Base-by-base conservation (phyloP, 2,113 vertebrate species). In the Perca flavescens region DNA sequence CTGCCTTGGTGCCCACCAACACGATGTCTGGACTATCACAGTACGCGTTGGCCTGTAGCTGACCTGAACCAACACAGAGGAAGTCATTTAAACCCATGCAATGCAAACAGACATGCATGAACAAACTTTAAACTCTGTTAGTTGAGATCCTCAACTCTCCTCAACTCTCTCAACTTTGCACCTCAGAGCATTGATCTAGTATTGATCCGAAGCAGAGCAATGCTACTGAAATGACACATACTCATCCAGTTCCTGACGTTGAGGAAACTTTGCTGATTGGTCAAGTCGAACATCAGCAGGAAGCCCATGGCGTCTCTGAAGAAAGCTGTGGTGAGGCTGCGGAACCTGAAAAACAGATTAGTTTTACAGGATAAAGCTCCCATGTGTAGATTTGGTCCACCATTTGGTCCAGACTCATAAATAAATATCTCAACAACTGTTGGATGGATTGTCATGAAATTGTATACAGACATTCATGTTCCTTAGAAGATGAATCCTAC, bases 171-270 rank as follows among this genome's bases (percentile, higher is more conserved):
- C 13, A 40, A 49, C 22, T 53, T 31, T 49, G n/a, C 22, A 22
- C 53, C 15, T 50, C 52, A 4, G 47, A 15, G 17, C 43, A 73
- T 22, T 67, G 64, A 75, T 66, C 28, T 3, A 61, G 36, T 15
- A 62, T 63, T 70, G 71, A 83, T 50, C 57, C 43, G 61, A 64
- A 67, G 52, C 19, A 17, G 53, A 74, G 61, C 46, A 25, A 68
- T 12, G 57, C 69, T 47, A 70, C 70, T 82, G 77, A 82, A 56
- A 13, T n/a, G 64, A 82, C 67, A 97, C 97, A 95, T 96, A 99
- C 98, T 99, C 97, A 99, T 99, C 98, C 98, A 99, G 90, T 96
- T 99, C 70, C 97, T 96, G 95, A 99, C 96, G 82, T 99, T 99
- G 78, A 98, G 94, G 92, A 99, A 98, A 87, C 98, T 99, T 93